Percentiles rank a stretch among this genome's conserved stretches.
These are phyloP conservation scores for Gorsachius goisagi DNA, from an alignment of 2,113 vertebrate species.

Conservation along the genomic window DNA sequence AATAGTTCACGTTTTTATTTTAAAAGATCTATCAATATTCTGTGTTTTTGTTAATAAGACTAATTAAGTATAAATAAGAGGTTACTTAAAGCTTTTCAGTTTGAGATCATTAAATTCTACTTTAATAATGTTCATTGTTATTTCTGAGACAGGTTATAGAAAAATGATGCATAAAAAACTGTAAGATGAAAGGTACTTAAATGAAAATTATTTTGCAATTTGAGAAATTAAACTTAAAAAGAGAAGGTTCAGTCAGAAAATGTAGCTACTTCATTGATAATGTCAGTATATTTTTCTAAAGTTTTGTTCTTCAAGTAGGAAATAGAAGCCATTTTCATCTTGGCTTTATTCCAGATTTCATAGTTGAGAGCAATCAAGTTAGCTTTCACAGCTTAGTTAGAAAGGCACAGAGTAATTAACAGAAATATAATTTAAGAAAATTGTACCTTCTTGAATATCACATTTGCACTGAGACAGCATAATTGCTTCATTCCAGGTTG, in stretches of 20 bases:
- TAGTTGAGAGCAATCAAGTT: constrained; percentile 9
- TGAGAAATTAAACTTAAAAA: constrained; percentile 10
- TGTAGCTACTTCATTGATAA: neutral
- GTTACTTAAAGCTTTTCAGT: neutral
- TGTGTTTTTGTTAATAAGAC: neutral
- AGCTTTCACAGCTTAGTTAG: neutral
- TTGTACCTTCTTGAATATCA: constrained; percentile 72
- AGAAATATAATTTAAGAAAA: constrained; percentile 12
- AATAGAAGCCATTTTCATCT: neutral
- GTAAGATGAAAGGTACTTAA: neutral
- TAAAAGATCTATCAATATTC: neutral
- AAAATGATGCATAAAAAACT: neutral
- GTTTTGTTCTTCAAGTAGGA: neutral
- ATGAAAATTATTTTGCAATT: constrained; percentile 1
- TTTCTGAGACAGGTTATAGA: constrained; percentile 27
- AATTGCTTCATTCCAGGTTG: constrained; percentile 64
- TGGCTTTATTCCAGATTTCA: neutral
- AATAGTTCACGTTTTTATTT: neutral
- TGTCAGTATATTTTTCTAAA: neutral
- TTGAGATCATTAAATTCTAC: neutral
- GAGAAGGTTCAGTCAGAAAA: neutral
- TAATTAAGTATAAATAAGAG: neutral
- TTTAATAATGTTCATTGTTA: constrained; percentile 18
- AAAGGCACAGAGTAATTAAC: neutral
- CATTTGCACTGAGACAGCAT: constrained; percentile 74